phyloP scores from a whole-genome alignment of 2,797 vertebrate genomes.

The Ciconia nigra region DNA sequence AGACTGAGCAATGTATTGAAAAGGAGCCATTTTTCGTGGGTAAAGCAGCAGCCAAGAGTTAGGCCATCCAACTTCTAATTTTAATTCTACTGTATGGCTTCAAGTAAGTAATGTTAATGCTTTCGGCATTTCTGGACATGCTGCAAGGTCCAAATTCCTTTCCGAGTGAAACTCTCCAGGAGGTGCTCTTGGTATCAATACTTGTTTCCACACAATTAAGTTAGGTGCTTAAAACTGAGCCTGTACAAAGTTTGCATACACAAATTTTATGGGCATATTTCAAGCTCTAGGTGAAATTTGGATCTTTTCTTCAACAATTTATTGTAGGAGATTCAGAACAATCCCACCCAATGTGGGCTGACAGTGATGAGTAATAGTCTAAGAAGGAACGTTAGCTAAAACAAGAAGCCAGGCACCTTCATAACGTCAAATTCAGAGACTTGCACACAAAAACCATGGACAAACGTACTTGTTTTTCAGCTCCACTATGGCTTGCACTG shows the following conservation, averaged over 20 bases:
- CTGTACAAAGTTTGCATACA: not conserved
- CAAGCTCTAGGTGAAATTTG: not conserved
- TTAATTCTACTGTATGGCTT: not conserved
- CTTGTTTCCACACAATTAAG: not conserved
- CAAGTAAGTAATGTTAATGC: not conserved
- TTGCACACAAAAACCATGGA: rapidly evolving
- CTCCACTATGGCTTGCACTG: conserved; percentile 97
- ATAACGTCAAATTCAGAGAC: not conserved
- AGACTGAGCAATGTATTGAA: not conserved
- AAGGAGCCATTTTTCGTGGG: not conserved
- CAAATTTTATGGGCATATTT: not conserved
- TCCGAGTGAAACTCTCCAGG: not conserved
- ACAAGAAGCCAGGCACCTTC: not conserved
- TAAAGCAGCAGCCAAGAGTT: not conserved
- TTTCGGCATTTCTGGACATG: not conserved
- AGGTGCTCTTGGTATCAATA: not conserved
- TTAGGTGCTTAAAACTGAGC: not conserved
- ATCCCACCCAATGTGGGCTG: not conserved
- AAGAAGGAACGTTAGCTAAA: not conserved
- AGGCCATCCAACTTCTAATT: not conserved
- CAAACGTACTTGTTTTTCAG: conserved; percentile 94
- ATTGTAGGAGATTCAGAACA: not conserved
- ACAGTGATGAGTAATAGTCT: not conserved
- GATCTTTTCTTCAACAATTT: not conserved
- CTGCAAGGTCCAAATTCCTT: not conserved